Percentiles rank a stretch among this genome's conserved stretches.
These are phyloP conservation scores for Cephus rjabovi DNA, from an alignment of 2,888 invertebrate genomes.

Conservation along the genomic window DNA sequence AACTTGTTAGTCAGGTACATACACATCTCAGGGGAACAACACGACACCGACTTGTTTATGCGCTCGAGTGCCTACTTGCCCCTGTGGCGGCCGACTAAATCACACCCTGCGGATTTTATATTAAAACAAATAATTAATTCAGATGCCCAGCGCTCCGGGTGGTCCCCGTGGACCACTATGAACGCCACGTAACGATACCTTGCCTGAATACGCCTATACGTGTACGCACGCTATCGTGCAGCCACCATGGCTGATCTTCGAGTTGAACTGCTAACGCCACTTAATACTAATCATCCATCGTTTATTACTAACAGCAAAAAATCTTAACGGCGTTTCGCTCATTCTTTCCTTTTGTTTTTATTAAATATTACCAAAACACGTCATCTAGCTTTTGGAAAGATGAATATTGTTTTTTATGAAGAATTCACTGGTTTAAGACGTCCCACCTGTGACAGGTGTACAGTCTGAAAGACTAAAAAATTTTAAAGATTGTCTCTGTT, in stretches of 20 bases:
- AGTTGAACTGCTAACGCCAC: neutral
- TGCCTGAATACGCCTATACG: constrained; percentile 14
- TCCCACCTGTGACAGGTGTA: neutral
- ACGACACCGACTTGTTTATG: constrained; percentile 61
- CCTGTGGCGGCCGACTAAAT: constrained; percentile 62
- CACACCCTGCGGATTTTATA: constrained; percentile 65
- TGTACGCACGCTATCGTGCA: constrained; percentile 5
- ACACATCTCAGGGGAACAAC: constrained; percentile 45
- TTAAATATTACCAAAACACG: neutral
- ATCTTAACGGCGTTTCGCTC: neutral
- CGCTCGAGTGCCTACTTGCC: constrained; percentile 45
- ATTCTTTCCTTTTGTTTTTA: neutral
- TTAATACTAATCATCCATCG: neutral
- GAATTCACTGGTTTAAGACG: neutral
- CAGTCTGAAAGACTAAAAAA: neutral
- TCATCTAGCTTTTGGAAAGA: neutral
- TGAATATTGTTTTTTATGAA: neutral
- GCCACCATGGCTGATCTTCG: neutral
- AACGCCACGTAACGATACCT: constrained; percentile 26
- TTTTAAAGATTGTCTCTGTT: neutral
- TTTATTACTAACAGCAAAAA: neutral
- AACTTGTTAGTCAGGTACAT: constrained; percentile 45
- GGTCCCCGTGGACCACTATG: constrained; percentile 42
- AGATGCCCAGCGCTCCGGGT: constrained; percentile 60
- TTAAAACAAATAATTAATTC: constrained; percentile 67